Conservation (phyloP, 2,113 vertebrate genomes). For the Polyodon spathula region DNA sequence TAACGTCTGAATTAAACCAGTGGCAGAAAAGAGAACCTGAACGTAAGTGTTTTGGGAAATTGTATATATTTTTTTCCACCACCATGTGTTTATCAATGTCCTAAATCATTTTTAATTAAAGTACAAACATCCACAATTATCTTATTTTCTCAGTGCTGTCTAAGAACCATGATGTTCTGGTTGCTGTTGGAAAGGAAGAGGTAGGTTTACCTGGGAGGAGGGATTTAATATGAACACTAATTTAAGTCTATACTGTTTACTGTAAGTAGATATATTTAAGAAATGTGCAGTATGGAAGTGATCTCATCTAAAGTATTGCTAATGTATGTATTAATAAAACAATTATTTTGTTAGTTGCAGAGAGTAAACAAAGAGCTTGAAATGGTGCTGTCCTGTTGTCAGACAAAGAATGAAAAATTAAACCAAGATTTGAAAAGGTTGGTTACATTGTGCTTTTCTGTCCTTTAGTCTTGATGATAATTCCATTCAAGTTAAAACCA, state of each 20-base stretch:
- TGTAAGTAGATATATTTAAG: too few relatives aligned
- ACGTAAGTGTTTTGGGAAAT: conserved; percentile 38
- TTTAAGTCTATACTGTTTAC: too few relatives aligned
- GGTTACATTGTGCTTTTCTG: not conserved
- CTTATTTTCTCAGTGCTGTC: conserved; percentile 37
- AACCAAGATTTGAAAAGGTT: conserved; percentile 46
- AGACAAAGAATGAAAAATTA: conserved; percentile 49
- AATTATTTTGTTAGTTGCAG: conserved; percentile 35
- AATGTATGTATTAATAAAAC: too few relatives aligned
- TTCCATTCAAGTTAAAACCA: not conserved
- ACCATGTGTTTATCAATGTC: too few relatives aligned
- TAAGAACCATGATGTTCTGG: conserved; percentile 46
- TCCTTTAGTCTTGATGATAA: not conserved
- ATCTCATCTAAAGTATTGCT: too few relatives aligned
- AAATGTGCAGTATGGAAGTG: too few relatives aligned
- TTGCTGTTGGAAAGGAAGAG: conserved; percentile 51
- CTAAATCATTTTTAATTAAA: too few relatives aligned
- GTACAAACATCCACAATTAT: too few relatives aligned
- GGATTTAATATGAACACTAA: too few relatives aligned
- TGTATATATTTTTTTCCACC: too few relatives aligned
- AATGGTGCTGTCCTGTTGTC: conserved; percentile 49
- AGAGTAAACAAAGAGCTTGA: conserved; percentile 52
- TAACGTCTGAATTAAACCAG: conserved; percentile 48
- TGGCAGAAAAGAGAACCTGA: conserved; percentile 44
- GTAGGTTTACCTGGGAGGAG: conserved; percentile 22